A percentile compares a stretch with the other conserved stretches of the same genome.
Evolutionary conservation across 30 jellyfish, hydroid and myxozoan species (phyloP).

Genomic region (Chrysaora quinquecirrha): DNA sequence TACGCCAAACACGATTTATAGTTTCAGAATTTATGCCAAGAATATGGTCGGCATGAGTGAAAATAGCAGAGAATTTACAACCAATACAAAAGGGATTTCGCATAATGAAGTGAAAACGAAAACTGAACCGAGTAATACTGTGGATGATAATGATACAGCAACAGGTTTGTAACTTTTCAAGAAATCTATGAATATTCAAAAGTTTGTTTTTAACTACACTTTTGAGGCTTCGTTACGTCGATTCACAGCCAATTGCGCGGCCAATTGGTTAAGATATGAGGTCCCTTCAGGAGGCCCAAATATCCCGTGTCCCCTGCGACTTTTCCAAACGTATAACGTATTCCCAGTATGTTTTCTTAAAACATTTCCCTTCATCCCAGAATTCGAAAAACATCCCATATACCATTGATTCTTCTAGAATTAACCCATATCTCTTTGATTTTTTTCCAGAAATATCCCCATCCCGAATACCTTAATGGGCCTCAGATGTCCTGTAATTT

Average conservation of each 20-base stretch:
- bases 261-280: background rate
- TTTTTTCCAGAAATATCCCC: too few species aligned
- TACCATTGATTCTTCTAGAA: too few species aligned
- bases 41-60: slow-evolving; percentile 78
- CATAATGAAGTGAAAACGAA: too few species aligned
- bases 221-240: background rate
- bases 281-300: too few species aligned
- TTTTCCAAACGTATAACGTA: too few species aligned
- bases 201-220: background rate
- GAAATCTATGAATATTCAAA: background rate
- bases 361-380: too few species aligned
- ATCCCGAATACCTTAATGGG: too few species aligned
- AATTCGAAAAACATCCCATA: too few species aligned
- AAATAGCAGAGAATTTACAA: slow-evolving; percentile 14
- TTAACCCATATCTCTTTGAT: too few species aligned
- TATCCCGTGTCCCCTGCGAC: too few species aligned
- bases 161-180: background rate
- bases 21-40: slow-evolving; percentile 63
- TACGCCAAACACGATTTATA: slow-evolving; percentile 41
- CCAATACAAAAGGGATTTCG: slow-evolving; percentile 5
- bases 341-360: too few species aligned
- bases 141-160: background rate
- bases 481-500: too few species aligned
- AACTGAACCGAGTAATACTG: background rate
- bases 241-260: background rate